Evolutionary conservation across 2,888 invertebrate genomes (phyloP), one percentile per base, ranked within the genome.

Genomic region (Cheilosia impressa): DNA sequence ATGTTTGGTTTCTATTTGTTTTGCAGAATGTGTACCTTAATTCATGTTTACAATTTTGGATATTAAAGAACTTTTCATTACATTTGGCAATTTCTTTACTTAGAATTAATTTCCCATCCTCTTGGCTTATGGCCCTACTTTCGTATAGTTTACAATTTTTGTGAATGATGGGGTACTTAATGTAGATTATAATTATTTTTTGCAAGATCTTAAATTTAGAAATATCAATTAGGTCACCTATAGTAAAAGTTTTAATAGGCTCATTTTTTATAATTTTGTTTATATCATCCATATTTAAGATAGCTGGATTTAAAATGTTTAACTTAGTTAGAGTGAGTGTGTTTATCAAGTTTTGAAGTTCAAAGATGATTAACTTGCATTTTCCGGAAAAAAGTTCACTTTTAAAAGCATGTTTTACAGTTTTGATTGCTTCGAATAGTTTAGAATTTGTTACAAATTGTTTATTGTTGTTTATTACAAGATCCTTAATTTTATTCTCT

Each of bases 321-420:
- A 24, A 4, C 24, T 24, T 24, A 24, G 24, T 5, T 24, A 24
- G 24, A 24, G 24, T 24, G 24, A 24, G 5, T 24, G 24, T 24
- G 24, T 24, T 24, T 24, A 24, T 24, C 24, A 24, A 24, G 0
- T 24, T 24, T 24, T 24, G 24, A 24, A 24, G 24, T 24, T 24
- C 24, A 24, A 24, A 24, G 22, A 22, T 22, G 2, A 22, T 22
- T 22, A 22, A 22, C 22, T 22, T 22, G n/a, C n/a, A n/a, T 22
- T 22, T 22, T 22, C 2, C 22, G 22, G 62, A 22, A 65, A 52
- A 38, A 50, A 34, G 15, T n/a, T 65, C 50, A 34, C 7, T 38
- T 50, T 50, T 38, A 22, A 52, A 50, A 6, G 38, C 19, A 38
- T 63, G 63, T 63, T 50, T 63, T 5, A 65, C 50, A 22, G 50